Conservation (phyloP, 2,797 vertebrate species). For the Antennarius maculatus region DNA sequence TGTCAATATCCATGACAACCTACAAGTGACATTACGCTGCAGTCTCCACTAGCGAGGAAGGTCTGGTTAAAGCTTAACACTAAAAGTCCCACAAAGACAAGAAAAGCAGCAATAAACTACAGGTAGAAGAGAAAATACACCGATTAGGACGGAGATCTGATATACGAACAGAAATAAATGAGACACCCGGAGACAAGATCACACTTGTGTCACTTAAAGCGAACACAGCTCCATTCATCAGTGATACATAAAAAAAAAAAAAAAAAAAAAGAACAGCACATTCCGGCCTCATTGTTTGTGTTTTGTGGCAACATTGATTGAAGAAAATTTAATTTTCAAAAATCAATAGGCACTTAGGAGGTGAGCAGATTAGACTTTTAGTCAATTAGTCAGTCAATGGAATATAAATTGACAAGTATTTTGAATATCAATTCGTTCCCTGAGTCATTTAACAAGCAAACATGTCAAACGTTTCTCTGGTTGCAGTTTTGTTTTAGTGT, state of each 20-base stretch:
- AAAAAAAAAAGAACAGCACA: neutral
- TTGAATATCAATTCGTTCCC: slow-evolving; percentile 11
- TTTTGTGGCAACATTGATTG: neutral
- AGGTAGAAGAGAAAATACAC: slow-evolving; percentile 2
- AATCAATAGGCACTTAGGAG: slow-evolving; percentile 14
- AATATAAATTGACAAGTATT: slow-evolving; percentile 8
- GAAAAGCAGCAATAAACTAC: slow-evolving; percentile 9
- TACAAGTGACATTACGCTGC: slow-evolving; percentile 53
- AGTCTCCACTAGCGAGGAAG: slow-evolving; percentile 31
- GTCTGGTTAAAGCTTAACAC: slow-evolving; percentile 17
- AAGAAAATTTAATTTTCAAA: slow-evolving; percentile 10
- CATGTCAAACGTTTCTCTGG: neutral
- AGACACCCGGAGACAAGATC: neutral
- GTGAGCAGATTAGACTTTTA: neutral
- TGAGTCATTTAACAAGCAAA: neutral
- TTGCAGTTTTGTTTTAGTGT: neutral
- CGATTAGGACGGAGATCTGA: neutral
- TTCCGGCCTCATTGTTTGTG: neutral
- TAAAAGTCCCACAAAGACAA: slow-evolving; percentile 19
- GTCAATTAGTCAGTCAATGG: slow-evolving; percentile 11
- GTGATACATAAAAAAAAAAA: neutral
- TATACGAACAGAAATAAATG: slow-evolving; percentile 1
- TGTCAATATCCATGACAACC: slow-evolving; percentile 64
- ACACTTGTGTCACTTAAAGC: neutral
- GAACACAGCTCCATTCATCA: neutral